Base-by-base conservation (phyloP, 2,888 invertebrate genomes). In the Ophion slaviceki region DNA sequence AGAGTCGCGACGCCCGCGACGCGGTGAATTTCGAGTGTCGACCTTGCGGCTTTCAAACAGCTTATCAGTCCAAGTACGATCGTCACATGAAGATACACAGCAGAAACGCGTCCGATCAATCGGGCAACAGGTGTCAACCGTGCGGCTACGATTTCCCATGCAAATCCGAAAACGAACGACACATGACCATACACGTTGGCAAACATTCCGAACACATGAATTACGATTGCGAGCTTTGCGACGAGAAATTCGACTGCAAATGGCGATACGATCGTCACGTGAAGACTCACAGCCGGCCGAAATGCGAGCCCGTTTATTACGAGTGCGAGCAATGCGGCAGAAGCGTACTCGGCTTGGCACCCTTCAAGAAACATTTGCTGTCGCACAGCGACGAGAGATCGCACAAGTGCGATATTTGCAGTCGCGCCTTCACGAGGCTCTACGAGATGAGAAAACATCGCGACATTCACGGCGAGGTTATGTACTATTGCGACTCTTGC, bases 1-100 rank as follows among this genome's bases (percentile, higher is more conserved):
- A 64, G n/a, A 70, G 76, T 36, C 59, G 61, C 94, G 79, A 68
- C 0, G 61, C 45, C 11, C 47, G 32, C 3, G 24, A 20, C 2
- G n/a, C n/a, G 20, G 32, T 62, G 45, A 80, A 59, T 32, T 95
- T 95, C 85, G 95, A 95, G 0, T 95, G 95, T 88, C 92, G 92
- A 32, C 94, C 90, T 68, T 95, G 95, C 87, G 94, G 93, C 2
- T 95, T 95, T 88, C 90, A 93, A 0, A 95, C 94, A 1, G 59
- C 40, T 10, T 78, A 71, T 53, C 70, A 72, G 57, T 82, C 68
- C 2, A 70, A 71, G 11, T 79, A 79, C 71, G 79, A 79, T 79
- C 80, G 80, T 28, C 76, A 81, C 68, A 76, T 76, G 70, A 76
- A 36, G 11, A 68, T 76, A 17, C 76, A 81, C 76, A 70, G 75